Conservation (phyloP, 2,113 vertebrate species). For the Nycticryphes semicollaris region DNA sequence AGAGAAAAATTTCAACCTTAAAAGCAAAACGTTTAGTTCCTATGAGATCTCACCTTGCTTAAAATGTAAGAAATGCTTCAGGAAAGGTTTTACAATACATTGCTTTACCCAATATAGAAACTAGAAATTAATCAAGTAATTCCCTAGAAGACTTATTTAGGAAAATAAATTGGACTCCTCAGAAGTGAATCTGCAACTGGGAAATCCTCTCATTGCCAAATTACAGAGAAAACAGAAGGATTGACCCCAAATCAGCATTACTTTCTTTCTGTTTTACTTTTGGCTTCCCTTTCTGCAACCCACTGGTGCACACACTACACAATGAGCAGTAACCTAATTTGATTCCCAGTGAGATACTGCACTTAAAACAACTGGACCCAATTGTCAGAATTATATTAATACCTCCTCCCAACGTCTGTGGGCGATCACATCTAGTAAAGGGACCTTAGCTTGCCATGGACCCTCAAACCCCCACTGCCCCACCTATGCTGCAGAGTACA, state of each 20-base stretch:
- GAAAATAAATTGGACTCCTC: neutral
- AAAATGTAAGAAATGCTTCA: neutral
- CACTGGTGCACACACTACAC: neutral
- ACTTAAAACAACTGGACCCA: neutral
- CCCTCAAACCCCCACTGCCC: too few species aligned
- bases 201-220: neutral
- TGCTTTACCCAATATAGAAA: neutral
- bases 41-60: neutral
- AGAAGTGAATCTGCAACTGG: neutral
- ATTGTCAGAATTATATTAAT: neutral
- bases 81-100: neutral
- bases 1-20: neutral
- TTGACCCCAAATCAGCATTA: neutral
- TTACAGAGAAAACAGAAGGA: neutral
- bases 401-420: too few species aligned
- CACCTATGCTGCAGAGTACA: too few species aligned
- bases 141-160: neutral
- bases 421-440: rapidly evolving
- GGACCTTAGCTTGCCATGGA: neutral
- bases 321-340: neutral
- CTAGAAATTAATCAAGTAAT: neutral
- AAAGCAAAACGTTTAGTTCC: neutral
- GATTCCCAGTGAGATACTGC: rapidly evolving
- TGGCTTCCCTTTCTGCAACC: neutral
- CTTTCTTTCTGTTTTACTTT: neutral